These are phyloP conservation scores for Sarcophaga variegata DNA, from an alignment of 2,888 invertebrate species.

Conservation along the genomic window DNA sequence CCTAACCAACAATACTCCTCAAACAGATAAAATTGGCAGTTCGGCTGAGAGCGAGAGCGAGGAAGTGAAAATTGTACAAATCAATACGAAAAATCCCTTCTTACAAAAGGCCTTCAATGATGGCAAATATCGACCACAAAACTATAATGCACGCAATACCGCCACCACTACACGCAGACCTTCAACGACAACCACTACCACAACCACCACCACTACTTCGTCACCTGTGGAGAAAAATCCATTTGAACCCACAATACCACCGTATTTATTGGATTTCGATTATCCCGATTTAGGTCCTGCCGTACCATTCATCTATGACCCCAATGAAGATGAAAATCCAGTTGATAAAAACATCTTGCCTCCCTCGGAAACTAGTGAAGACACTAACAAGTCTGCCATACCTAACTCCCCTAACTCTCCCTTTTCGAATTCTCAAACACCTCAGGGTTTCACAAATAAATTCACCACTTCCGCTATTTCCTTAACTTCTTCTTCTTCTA, in stretches of 20 bases:
- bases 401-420: constrained; percentile 60
- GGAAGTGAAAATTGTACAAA: not conserved
- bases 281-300: constrained; percentile 79
- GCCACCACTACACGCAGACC: constrained; percentile 27
- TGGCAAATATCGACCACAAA: constrained; percentile 65
- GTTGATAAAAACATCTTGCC: constrained; percentile 70
- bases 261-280: constrained; percentile 79
- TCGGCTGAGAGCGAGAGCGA: constrained; percentile 1
- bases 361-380: constrained; percentile 66
- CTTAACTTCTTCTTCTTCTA: constrained; percentile 73
- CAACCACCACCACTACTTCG: constrained; percentile 69
- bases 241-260: constrained; percentile 77
- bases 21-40: constrained; percentile 55
- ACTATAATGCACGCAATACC: constrained; percentile 40
- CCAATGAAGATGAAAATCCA: constrained; percentile 67
- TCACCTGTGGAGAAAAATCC: constrained; percentile 73
- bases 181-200: constrained; percentile 62
- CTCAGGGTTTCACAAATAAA: constrained; percentile 71
- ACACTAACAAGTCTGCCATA: constrained; percentile 55
- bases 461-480: constrained; percentile 66
- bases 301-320: constrained; percentile 76
- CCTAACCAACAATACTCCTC: constrained; percentile 47
- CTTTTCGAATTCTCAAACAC: constrained; percentile 66
- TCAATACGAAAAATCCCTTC: constrained; percentile 67
- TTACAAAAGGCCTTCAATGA: constrained; percentile 45